These are phyloP conservation scores for Mobula birostris DNA, from an alignment of 2,113 vertebrate species.

Conservation along the genomic window DNA sequence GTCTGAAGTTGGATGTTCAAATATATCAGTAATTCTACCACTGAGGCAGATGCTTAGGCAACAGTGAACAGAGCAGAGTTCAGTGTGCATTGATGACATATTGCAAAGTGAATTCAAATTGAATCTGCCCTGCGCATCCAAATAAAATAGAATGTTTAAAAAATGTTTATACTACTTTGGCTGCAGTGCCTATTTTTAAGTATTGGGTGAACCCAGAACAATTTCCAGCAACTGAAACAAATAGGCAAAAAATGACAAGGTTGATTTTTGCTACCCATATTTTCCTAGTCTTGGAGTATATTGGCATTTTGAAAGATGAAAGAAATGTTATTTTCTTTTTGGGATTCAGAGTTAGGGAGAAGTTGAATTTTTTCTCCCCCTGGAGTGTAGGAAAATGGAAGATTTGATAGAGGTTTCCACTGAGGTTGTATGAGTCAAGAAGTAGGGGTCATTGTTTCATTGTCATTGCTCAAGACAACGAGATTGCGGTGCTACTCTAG, in stretches of 20 bases:
- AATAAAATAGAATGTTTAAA: not conserved
- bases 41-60: not conserved
- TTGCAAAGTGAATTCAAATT: slow-evolving; percentile 38
- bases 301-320: not conserved
- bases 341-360: not conserved
- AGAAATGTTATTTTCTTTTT: not conserved
- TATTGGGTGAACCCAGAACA: not conserved
- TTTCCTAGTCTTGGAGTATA: too few species aligned
- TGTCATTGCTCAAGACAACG: too few species aligned
- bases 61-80: not conserved
- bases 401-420: too few species aligned
- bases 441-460: too few species aligned
- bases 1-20: not conserved
- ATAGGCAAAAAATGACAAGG: not conserved
- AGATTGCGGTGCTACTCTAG: too few species aligned
- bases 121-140: not conserved
- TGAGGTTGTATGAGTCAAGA: too few species aligned
- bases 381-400: too few species aligned
- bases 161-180: not conserved
- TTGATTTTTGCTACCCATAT: not conserved
- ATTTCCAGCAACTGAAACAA: not conserved
- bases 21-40: not conserved
- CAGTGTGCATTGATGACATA: not conserved
- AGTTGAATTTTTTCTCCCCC: too few species aligned
- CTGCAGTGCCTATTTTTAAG: slow-evolving; percentile 42